Evolutionary conservation across 2,797 vertebrate species (phyloP), one percentile per base, ranked within the genome.

Genomic region (Ceyx erithaca): DNA sequence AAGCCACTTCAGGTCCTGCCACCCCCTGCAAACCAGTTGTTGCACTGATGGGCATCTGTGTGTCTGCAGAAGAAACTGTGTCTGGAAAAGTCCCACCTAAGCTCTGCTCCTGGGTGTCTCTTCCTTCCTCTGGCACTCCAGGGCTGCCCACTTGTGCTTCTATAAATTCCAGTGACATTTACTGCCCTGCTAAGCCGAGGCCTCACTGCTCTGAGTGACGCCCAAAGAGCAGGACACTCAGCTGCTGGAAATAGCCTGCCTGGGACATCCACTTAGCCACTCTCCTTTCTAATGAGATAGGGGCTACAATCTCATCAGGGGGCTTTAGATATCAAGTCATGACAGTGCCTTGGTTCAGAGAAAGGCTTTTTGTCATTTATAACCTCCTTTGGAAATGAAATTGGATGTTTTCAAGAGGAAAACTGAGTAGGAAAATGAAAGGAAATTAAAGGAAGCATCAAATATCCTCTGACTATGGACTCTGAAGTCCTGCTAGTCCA

Each of bases 111-210:
- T 26, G 55, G 31, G 19, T 48, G 35, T 28, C 41, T 71, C 26
- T 68, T 59, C 37, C 45, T 90, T 75, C 61, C 81, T 40, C 37
- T 40, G 37, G 37, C 37, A 40, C 37, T 40, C 37, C 37, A 40
- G 37, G 75, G 33, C 90, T 45, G 62, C 80, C 92, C 92, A 95
- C 80, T 93, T 96, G 89, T 92, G 83, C 87, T 62, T 89, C 96
- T 90, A 94, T 96, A 97, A 94, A 96, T 96, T 92, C 58, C 2
- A 89, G 7, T 94, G 92, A 95, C 96, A 95, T 95, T 95, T 96
- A 94, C 87, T 52, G 80, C 75, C 87, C 80, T 4, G 28, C 28
- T 89, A 87, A 87, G 92, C 84, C 85, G 92, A 85, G 81, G 57
- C 20, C 68, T 57, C 3, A 1, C 78, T 57, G 90, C 88, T 86